phyloP scores from a whole-genome alignment of 2,797 vertebrate genomes.

The Manis pentadactyla region DNA sequence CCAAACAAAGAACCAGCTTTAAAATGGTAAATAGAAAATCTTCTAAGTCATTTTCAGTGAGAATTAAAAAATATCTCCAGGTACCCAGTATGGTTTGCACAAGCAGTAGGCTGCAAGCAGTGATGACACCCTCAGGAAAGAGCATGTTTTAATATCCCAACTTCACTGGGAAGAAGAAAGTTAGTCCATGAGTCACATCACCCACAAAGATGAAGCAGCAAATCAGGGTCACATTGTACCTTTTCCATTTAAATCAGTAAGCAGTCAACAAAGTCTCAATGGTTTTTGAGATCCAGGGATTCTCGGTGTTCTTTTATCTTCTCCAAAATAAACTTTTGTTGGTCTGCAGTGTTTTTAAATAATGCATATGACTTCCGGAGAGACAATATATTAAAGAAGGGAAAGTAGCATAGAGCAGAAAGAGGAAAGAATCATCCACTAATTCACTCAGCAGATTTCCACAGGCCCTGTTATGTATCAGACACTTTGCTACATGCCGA shows the following conservation, averaged over 20 bases:
- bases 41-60: background rate
- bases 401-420: slow-evolving; percentile 57
- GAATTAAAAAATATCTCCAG: background rate
- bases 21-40: background rate
- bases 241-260: slow-evolving; percentile 78
- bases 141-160: background rate
- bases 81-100: background rate
- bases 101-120: background rate
- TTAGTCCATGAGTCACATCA: background rate
- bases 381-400: slow-evolving; percentile 35
- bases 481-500: background rate
- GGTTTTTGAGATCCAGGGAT: slow-evolving; percentile 41
- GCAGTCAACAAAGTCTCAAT: slow-evolving; percentile 73
- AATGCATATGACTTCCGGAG: slow-evolving; percentile 6
- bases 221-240: slow-evolving; percentile 47
- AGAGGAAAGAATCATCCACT: slow-evolving; percentile 34
- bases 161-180: background rate
- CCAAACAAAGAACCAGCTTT: background rate
- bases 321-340: slow-evolving; percentile 6
- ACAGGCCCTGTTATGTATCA: background rate
- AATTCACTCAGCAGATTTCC: background rate
- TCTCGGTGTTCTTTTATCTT: slow-evolving; percentile 60
- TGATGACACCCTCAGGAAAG: background rate
- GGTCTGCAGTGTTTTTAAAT: background rate
- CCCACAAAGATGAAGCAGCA: background rate